These are phyloP conservation scores for Alexandromys fortis DNA, from an alignment of 2,113 vertebrate genomes.

Conservation along the genomic window DNA sequence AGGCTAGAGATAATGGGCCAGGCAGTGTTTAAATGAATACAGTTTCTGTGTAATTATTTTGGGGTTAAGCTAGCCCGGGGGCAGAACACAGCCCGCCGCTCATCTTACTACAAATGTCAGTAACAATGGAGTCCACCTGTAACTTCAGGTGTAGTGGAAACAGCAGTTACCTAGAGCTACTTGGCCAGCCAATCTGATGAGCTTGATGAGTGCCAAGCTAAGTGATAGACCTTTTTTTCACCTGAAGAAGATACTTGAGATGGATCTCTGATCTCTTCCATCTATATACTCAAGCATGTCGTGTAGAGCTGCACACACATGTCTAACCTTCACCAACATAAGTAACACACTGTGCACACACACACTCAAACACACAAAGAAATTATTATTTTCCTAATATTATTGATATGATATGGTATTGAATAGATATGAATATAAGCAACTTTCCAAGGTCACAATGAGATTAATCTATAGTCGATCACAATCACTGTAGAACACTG, in stretches of 20 bases:
- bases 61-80: too few relatives aligned
- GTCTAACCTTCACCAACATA: not conserved
- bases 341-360: not conserved
- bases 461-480: not conserved
- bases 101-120: too few relatives aligned
- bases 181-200: fast-evolving
- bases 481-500: not conserved
- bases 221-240: not conserved
- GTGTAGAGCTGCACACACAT: not conserved
- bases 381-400: not conserved
- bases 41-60: too few relatives aligned
- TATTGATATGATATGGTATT: not conserved
- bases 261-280: not conserved
- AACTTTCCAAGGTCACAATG: not conserved
- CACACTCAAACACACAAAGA: not conserved
- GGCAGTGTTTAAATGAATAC: too few relatives aligned
- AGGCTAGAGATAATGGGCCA: too few relatives aligned
- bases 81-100: too few relatives aligned
- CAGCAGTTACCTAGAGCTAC: not conserved
- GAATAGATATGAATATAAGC: not conserved
- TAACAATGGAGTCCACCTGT: not conserved
- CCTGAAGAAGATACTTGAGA: not conserved
- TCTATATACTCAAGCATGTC: not conserved
- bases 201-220: not conserved
- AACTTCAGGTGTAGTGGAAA: not conserved